phyloP scores from a whole-genome alignment of 2,888 invertebrate genomes.

The Drosophila austrosaltans region DNA sequence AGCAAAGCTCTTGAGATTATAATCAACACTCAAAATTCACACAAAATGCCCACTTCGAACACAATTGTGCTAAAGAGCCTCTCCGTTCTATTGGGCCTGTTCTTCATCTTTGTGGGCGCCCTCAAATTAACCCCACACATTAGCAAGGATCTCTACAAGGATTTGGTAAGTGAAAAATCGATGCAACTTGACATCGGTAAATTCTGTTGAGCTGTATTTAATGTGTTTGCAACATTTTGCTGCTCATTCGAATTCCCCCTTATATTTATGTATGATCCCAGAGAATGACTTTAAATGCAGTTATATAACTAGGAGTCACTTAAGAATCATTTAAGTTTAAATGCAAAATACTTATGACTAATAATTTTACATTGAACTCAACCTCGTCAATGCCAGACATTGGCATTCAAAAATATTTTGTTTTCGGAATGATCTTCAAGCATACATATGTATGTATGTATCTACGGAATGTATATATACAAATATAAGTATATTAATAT shows the following conservation, averaged over 20 bases:
- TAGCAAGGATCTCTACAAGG: slow-evolving; percentile 97
- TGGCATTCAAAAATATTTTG: slow-evolving; percentile 63
- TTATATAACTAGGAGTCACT: neutral
- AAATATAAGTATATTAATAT: neutral
- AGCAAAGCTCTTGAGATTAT: slow-evolving; percentile 29
- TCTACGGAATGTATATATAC: neutral
- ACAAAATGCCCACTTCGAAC: slow-evolving; percentile 82
- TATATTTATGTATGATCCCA: neutral
- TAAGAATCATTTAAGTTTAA: neutral
- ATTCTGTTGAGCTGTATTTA: neutral
- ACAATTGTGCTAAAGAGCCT: slow-evolving; percentile 95
- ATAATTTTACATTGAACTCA: slow-evolving; percentile 70
- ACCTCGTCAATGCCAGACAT: slow-evolving; percentile 67
- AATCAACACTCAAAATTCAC: slow-evolving; percentile 15
- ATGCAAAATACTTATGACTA: slow-evolving; percentile 41
- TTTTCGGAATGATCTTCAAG: slow-evolving; percentile 59
- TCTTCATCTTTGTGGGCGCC: slow-evolving; percentile 97
- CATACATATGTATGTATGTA: slow-evolving; percentile 20
- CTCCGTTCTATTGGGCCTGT: slow-evolving; percentile 95
- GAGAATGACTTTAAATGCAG: neutral
- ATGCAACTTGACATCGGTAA: slow-evolving; percentile 23
- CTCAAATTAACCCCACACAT: slow-evolving; percentile 95
- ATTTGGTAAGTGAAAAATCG: slow-evolving; percentile 89
- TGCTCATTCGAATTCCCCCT: neutral
- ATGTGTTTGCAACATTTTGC: slow-evolving; percentile 5